These are phyloP conservation scores for Sclerurus mexicanus DNA, from an alignment of 2,113 vertebrate genomes.

Conservation along the genomic window DNA sequence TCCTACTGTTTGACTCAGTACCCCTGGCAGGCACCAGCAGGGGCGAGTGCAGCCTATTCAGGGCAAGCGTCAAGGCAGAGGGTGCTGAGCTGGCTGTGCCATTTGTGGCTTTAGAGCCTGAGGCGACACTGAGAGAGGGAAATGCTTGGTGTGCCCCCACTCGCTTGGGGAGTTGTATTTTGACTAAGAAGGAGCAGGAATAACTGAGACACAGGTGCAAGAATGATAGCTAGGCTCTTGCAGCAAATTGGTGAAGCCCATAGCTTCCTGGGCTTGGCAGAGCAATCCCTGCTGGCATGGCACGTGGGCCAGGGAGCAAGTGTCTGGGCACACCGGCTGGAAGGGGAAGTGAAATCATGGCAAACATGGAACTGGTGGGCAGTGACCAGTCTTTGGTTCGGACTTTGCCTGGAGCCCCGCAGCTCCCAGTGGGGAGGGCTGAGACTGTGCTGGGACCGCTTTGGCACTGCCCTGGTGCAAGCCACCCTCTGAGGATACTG, in stretches of 20 bases:
- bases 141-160: background rate
- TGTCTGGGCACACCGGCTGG: fast-evolving
- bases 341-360: background rate
- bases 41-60: fast-evolving
- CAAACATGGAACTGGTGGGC: background rate
- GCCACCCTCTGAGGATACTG: background rate
- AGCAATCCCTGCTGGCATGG: background rate
- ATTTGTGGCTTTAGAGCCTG: fast-evolving
- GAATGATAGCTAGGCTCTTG: fast-evolving
- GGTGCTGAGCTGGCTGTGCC: background rate
- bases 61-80: fast-evolving
- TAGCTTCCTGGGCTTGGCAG: background rate
- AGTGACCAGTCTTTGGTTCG: background rate
- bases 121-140: background rate
- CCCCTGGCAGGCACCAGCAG: fast-evolving
- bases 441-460: background rate
- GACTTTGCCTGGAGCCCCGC: background rate
- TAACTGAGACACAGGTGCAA: background rate
- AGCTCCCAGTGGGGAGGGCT: fast-evolving
- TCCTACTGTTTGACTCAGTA: background rate
- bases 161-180: background rate
- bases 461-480: background rate
- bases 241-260: background rate
- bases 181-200: background rate
- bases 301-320: background rate